These are phyloP conservation scores for Notodonta dromedarius DNA, from an alignment of 2,888 invertebrate genomes.

Conservation along the genomic window DNA sequence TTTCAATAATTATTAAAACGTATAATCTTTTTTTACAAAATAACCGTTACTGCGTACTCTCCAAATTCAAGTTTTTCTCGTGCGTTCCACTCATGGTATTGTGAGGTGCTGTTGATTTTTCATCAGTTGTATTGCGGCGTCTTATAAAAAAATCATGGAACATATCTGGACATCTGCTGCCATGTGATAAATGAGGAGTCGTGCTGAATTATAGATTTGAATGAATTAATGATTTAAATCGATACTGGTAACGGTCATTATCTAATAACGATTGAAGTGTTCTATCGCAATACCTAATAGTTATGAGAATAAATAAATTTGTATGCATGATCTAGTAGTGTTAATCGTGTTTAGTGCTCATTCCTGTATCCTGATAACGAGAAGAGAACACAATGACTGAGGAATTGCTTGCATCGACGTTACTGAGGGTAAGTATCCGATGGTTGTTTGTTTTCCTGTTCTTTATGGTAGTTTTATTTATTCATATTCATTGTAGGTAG, in stretches of 20 bases:
- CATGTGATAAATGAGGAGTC: conserved; percentile 54
- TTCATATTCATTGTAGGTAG: no score
- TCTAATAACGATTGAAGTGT: conserved; percentile 22
- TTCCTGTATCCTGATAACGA: not conserved
- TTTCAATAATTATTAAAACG: not conserved
- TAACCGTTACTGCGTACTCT: not conserved
- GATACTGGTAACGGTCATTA: conserved; percentile 14
- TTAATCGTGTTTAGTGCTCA: conserved; percentile 26
- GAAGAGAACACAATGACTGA: not conserved
- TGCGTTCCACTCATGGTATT: conserved; percentile 16
- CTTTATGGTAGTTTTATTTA: no score
- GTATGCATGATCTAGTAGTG: conserved; percentile 29
- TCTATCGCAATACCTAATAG: conserved; percentile 25
- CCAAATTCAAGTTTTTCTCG: conserved; percentile 10
- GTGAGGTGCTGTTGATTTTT: conserved; percentile 16
- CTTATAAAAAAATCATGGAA: conserved; percentile 49
- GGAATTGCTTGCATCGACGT: not conserved
- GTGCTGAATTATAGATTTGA: conserved; percentile 32
- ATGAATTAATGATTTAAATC: not conserved
- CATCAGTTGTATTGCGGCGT: conserved; percentile 27
- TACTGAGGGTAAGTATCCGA: conserved; percentile 1
- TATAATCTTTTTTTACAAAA: not conserved
- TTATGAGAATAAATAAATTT: conserved; percentile 36
- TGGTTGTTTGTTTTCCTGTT: no score
- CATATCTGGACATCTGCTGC: conserved; percentile 55